Percentiles rank a stretch among this genome's conserved stretches.
phyloP scores from a whole-genome alignment of 2,797 vertebrate genomes.

The Sarcophilus harrisii region DNA sequence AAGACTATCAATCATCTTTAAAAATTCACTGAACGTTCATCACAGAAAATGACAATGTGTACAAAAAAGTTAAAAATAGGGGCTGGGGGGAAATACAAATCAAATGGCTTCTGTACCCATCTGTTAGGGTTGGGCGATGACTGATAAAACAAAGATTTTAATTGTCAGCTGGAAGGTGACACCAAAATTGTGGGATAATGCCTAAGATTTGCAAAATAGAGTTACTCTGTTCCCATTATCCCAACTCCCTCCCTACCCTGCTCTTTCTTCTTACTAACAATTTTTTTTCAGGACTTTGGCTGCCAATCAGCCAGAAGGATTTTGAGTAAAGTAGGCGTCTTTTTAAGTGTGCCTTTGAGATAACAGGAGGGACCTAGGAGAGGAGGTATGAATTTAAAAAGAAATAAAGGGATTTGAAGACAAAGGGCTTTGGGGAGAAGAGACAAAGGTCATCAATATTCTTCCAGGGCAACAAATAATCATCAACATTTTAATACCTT shows the following conservation, averaged over 20 bases:
- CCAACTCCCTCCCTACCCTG: constrained; percentile 34
- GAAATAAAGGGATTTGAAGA: constrained; percentile 18
- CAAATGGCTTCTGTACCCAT: constrained; percentile 75
- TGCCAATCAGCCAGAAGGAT: constrained; percentile 43
- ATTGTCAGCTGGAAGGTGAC: constrained; percentile 73
- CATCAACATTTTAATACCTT: constrained; percentile 51
- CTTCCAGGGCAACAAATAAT: constrained; percentile 64
- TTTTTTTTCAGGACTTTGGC: constrained; percentile 1
- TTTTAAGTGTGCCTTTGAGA: constrained; percentile 15
- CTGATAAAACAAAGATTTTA: constrained; percentile 77
- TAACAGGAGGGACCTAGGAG: constrained; percentile 24
- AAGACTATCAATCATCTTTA: constrained; percentile 78
- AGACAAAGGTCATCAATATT: constrained; percentile 54
- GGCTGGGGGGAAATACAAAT: constrained; percentile 69
- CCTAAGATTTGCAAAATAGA: constrained; percentile 52
- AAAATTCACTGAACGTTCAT: constrained; percentile 79
- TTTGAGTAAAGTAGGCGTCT: constrained; percentile 40
- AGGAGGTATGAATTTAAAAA: constrained; percentile 6
- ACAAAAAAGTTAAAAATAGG: constrained; percentile 67
- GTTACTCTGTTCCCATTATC: constrained; percentile 9
- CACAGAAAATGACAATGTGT: constrained; percentile 52
- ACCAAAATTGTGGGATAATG: constrained; percentile 56
- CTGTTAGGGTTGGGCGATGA: constrained; percentile 73
- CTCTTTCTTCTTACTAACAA: constrained; percentile 39
- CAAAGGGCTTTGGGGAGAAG: constrained; percentile 46